Conservation (phyloP, 1,140 invertebrate species). For the Liolophura sinensis region DNA sequence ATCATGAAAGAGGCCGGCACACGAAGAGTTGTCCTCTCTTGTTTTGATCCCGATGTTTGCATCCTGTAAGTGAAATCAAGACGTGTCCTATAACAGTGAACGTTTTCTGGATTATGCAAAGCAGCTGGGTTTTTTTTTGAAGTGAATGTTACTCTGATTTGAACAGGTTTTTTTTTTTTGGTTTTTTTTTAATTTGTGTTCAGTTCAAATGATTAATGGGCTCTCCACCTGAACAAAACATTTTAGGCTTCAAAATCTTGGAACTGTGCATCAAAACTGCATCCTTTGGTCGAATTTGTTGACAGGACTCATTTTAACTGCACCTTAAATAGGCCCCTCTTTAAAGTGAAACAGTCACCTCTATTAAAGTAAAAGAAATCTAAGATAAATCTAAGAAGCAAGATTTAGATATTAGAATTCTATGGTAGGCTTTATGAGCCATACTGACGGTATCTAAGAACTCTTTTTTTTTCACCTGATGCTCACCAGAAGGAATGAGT, state of each 20-base stretch:
- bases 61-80: conserved; percentile 69
- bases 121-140: neutral
- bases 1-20: conserved; percentile 75
- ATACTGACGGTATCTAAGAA: too few relatives aligned
- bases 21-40: conserved; percentile 86
- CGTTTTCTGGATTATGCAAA: neutral
- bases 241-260: neutral
- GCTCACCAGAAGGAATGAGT: too few relatives aligned
- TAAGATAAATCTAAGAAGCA: too few relatives aligned
- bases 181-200: neutral
- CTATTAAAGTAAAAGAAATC: too few relatives aligned
- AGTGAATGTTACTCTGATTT: neutral
- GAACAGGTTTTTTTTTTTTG: too few relatives aligned
- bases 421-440: too few relatives aligned
- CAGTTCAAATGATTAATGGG: neutral
- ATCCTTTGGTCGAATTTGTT: too few relatives aligned
- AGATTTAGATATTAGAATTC: too few relatives aligned
- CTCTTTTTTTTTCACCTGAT: too few relatives aligned
- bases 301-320: too few relatives aligned
- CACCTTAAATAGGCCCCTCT: too few relatives aligned
- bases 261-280: neutral
- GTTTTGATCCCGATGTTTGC: conserved; percentile 94
- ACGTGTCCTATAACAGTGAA: neutral
- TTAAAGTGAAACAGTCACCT: too few relatives aligned
- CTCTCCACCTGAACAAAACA: neutral